These are phyloP conservation scores for Globodera rostochiensis DNA, from an alignment of 1,140 invertebrate species.

Conservation along the genomic window DNA sequence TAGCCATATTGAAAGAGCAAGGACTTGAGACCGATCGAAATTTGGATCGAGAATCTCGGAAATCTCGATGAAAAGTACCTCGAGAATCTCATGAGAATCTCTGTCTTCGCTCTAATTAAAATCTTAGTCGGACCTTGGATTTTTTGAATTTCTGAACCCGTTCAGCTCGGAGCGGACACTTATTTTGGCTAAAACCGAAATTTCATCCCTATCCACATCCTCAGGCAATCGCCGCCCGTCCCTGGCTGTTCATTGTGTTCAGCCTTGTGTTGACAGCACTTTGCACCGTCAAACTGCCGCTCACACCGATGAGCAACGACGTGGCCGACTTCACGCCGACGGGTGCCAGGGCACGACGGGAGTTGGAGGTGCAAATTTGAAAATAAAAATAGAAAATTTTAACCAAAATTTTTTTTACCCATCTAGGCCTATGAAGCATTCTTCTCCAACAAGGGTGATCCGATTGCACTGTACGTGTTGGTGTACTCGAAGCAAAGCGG, in stretches of 20 bases:
- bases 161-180: too few species aligned
- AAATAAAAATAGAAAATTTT: slow-evolving; percentile 2
- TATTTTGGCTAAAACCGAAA: slow-evolving; percentile 9
- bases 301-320: slow-evolving; percentile 53
- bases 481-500: slow-evolving; percentile 54
- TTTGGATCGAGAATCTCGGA: not conserved
- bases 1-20: too few species aligned
- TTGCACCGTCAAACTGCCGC: slow-evolving; percentile 39
- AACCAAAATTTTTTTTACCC: slow-evolving; percentile 17
- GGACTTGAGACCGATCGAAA: not conserved
- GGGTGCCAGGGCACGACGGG: slow-evolving; percentile 53
- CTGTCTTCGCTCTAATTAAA: not conserved
- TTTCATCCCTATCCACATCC: not conserved
- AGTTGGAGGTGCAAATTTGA: slow-evolving; percentile 47
- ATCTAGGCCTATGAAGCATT: slow-evolving; percentile 57
- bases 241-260: slow-evolving; percentile 31
- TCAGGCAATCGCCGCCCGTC: slow-evolving; percentile 19
- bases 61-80: not conserved
- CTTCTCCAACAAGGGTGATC: slow-evolving; percentile 61
- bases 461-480: slow-evolving; percentile 58
- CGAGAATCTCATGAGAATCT: slow-evolving; percentile 22
- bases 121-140: not conserved
- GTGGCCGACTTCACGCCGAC: slow-evolving; percentile 62
- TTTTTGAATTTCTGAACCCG: too few species aligned
- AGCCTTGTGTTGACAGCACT: slow-evolving; percentile 37